Evolutionary conservation across 2,113 vertebrate species (phyloP).

Genomic region (Erythrocercus mccallii): DNA sequence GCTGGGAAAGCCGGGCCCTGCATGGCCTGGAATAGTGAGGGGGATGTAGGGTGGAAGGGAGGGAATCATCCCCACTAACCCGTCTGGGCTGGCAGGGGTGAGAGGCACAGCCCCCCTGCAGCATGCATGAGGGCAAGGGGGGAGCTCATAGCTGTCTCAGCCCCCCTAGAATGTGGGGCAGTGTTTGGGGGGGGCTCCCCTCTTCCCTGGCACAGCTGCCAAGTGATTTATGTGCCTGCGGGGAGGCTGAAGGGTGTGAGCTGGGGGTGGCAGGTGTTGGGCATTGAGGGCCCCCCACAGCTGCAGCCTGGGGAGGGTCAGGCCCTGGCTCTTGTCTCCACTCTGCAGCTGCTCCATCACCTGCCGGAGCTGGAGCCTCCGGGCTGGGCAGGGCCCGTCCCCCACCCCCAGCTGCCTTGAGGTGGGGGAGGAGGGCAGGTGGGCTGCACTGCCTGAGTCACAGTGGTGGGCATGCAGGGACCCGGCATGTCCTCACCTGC

Average conservation of each 20-base stretch:
- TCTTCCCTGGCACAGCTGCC: neutral
- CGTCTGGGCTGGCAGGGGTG: neutral
- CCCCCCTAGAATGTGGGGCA: neutral
- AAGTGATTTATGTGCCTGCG: rapidly evolving
- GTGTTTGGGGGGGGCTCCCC: neutral
- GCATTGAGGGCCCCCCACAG: neutral
- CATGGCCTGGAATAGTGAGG: neutral
- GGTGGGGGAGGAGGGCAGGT: rapidly evolving
- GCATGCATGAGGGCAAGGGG: rapidly evolving
- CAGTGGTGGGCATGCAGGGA: neutral
- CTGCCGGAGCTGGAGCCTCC: neutral
- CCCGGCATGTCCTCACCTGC: neutral
- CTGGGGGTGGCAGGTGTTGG: neutral
- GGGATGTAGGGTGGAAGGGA: neutral
- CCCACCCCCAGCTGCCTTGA: neutral
- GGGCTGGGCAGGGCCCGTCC: neutral
- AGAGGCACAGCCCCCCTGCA: neutral
- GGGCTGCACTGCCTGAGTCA: neutral
- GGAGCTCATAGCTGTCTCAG: neutral
- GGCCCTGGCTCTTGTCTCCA: neutral
- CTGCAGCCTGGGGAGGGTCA: neutral
- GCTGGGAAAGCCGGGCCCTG: neutral
- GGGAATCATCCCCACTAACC: neutral
- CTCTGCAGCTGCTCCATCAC: neutral
- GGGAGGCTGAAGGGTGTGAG: neutral